phyloP scores from a whole-genome alignment of 1,140 invertebrate species.

The Idris sp. region DNA sequence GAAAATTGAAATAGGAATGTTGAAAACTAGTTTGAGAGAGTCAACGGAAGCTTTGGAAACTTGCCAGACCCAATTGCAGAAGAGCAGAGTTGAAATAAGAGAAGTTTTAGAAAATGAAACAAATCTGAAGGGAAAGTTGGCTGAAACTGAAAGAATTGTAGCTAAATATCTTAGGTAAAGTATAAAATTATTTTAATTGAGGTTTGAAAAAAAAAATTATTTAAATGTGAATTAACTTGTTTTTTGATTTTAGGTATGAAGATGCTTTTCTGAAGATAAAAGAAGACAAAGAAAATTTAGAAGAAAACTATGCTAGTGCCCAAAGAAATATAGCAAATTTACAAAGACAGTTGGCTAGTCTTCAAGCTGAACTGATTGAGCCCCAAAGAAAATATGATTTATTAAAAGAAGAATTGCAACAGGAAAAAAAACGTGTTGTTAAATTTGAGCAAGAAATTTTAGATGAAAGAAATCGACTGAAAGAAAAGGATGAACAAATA shows the following conservation, averaged over 20 bases:
- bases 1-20: slow-evolving; percentile 67
- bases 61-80: slow-evolving; percentile 69
- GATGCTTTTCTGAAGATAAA: slow-evolving; percentile 65
- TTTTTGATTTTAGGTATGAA: slow-evolving; percentile 55
- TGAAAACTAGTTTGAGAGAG: slow-evolving; percentile 68
- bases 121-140: slow-evolving; percentile 54
- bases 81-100: slow-evolving; percentile 62
- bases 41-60: slow-evolving; percentile 67
- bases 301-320: slow-evolving; percentile 66
- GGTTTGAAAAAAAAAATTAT: too few species aligned
- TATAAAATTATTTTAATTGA: too few species aligned
- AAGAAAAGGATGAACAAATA: slow-evolving; percentile 66
- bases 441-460: slow-evolving; percentile 66
- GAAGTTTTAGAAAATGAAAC: slow-evolving; percentile 62
- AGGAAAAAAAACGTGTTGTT: slow-evolving; percentile 62
- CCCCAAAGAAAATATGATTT: slow-evolving; percentile 70
- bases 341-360: slow-evolving; percentile 60
- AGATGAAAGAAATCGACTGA: slow-evolving; percentile 63
- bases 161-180: slow-evolving; percentile 48
- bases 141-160: slow-evolving; percentile 58
- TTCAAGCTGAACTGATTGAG: slow-evolving; percentile 70
- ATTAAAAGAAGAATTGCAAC: slow-evolving; percentile 68
- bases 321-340: slow-evolving; percentile 65
- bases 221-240: too few species aligned
- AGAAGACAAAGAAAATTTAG: slow-evolving; percentile 67